Conservation (phyloP, 2,797 vertebrate species). For the Mus minutoides region DNA sequence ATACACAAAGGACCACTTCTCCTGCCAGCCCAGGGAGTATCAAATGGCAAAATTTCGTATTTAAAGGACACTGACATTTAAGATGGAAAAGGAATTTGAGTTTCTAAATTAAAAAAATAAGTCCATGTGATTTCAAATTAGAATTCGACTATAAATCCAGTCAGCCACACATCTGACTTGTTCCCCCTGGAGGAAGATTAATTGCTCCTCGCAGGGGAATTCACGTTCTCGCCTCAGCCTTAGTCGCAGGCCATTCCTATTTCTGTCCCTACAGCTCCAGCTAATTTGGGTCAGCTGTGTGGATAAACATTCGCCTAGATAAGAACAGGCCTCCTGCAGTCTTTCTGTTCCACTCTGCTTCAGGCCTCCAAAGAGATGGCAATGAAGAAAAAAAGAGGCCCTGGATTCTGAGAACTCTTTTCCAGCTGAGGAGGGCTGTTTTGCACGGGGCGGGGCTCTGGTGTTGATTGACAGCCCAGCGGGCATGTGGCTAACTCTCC, state of each 20-base stretch:
- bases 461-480: neutral
- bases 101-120: slow-evolving; percentile 78
- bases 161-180: slow-evolving; percentile 60
- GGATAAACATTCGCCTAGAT: slow-evolving; percentile 72
- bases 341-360: neutral
- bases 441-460: neutral
- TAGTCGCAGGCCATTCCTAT: slow-evolving; percentile 55
- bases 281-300: slow-evolving; percentile 75
- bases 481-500: neutral
- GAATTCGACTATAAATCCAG: slow-evolving; percentile 71
- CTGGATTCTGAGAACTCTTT: neutral
- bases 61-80: slow-evolving; percentile 78
- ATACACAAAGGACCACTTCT: slow-evolving; percentile 52
- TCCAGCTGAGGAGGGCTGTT: neutral
- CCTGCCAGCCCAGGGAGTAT: slow-evolving; percentile 64
- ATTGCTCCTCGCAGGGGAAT: slow-evolving; percentile 72
- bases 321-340: slow-evolving; percentile 35
- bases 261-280: slow-evolving; percentile 56
- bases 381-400: neutral
- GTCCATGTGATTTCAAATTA: slow-evolving; percentile 66
- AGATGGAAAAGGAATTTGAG: slow-evolving; percentile 74
- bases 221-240: slow-evolving; percentile 59
- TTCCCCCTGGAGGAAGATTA: slow-evolving; percentile 69
- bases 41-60: slow-evolving; percentile 67
- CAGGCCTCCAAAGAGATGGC: neutral